Conservation (phyloP, 2,113 vertebrate species). For the Erpornis zantholeuca region DNA sequence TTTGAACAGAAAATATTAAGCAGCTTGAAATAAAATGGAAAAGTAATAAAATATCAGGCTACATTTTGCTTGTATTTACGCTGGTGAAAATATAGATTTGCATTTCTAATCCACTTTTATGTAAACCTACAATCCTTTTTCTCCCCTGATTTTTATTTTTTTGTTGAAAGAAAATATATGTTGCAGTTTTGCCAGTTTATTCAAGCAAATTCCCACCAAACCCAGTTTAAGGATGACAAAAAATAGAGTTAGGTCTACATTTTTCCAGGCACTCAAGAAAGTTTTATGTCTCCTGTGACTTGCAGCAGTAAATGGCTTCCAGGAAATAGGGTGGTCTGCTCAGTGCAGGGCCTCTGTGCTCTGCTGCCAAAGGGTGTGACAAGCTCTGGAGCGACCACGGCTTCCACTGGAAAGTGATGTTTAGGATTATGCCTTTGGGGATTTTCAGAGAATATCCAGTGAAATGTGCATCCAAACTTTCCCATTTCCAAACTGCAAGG, state of each 20-base stretch:
- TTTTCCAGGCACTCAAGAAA: neutral
- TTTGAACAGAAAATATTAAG: neutral
- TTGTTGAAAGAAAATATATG: neutral
- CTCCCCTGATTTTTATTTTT: neutral
- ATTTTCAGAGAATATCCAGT: neutral
- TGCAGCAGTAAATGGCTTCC: conserved; percentile 23
- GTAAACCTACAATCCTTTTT: neutral
- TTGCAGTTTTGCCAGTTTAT: neutral
- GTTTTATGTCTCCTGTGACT: neutral
- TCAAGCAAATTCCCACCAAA: neutral
- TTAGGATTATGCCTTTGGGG: neutral
- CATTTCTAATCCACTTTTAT: neutral
- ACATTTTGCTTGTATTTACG: neutral
- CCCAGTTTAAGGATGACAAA: neutral
- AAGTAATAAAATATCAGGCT: neutral
- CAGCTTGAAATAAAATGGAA: neutral
- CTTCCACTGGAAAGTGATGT: conserved; percentile 27
- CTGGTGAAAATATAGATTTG: neutral
- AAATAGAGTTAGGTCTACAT: neutral
- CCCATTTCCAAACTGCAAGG: neutral
- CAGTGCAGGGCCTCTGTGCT: neutral
- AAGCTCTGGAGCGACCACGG: neutral
- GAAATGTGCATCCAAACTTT: neutral
- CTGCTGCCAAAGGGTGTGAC: conserved; percentile 37
- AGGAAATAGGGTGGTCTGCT: conserved; percentile 38